phyloP scores from a whole-genome alignment of 2,113 vertebrate genomes.

The Atrichornis clamosus region DNA sequence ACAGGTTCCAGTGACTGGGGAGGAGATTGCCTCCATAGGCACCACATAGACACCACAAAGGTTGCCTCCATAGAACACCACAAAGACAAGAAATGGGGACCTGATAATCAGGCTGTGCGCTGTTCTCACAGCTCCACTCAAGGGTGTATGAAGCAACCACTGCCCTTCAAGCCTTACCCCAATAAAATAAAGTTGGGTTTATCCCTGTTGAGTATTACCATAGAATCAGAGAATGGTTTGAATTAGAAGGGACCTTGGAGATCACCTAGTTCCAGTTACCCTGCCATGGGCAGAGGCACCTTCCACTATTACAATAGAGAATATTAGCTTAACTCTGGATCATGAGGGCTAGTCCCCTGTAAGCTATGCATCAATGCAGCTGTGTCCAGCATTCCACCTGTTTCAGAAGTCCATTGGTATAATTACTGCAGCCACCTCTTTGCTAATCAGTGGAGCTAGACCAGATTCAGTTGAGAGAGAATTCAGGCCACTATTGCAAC shows the following conservation, averaged over 20 bases:
- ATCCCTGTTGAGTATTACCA: not conserved
- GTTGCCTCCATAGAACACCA: not conserved
- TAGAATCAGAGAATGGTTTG: not conserved
- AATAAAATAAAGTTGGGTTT: not conserved
- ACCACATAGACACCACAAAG: not conserved
- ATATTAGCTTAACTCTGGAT: not conserved
- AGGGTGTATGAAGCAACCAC: not conserved
- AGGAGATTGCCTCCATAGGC: not conserved
- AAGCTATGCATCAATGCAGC: not conserved
- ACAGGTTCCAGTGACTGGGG: not conserved
- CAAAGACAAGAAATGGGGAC: not conserved
- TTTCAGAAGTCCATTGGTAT: not conserved
- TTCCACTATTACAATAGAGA: not conserved
- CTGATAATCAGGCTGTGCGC: not conserved
- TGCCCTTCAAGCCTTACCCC: not conserved
- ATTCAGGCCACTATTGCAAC: not conserved
- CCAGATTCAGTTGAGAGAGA: not conserved
- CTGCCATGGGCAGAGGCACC: not conserved
- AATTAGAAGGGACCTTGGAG: not conserved
- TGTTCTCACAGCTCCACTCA: accelerated
- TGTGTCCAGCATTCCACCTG: not conserved
- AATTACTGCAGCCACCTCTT: not conserved
- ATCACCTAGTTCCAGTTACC: not conserved
- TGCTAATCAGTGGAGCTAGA: not conserved
- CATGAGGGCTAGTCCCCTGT: not conserved